Evolutionary conservation across 2,113 vertebrate species (phyloP).

Genomic region (Natator depressus): DNA sequence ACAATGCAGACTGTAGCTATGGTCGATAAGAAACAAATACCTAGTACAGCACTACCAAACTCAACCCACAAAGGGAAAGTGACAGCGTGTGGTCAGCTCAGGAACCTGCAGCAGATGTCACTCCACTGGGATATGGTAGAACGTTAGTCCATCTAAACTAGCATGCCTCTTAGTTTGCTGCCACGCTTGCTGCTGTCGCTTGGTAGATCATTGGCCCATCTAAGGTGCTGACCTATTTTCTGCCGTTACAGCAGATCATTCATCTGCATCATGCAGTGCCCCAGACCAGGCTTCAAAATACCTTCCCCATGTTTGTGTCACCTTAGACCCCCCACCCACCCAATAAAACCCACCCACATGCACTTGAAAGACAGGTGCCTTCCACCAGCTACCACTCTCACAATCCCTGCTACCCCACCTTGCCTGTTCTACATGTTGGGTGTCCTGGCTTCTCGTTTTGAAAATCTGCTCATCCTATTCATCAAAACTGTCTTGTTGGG

Average conservation of each 20-base stretch:
- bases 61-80: not conserved
- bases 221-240: not conserved
- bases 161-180: not conserved
- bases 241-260: not conserved
- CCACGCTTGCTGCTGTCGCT: not conserved
- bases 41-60: not conserved
- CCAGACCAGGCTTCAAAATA: not conserved
- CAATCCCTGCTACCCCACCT: not conserved
- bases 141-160: not conserved
- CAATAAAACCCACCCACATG: not conserved
- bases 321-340: not conserved
- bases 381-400: not conserved
- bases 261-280: not conserved
- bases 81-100: not conserved
- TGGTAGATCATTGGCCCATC: not conserved
- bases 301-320: not conserved
- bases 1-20: not conserved
- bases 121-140: not conserved
- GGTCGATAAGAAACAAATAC: not conserved
- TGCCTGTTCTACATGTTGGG: too few species aligned
- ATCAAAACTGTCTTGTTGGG: not conserved
- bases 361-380: not conserved
- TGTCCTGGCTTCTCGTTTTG: not conserved
- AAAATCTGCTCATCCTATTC: not conserved
- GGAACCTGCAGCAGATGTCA: not conserved